Conservation (phyloP, 2,888 invertebrate species). For the Rhyacophila evoluta region DNA sequence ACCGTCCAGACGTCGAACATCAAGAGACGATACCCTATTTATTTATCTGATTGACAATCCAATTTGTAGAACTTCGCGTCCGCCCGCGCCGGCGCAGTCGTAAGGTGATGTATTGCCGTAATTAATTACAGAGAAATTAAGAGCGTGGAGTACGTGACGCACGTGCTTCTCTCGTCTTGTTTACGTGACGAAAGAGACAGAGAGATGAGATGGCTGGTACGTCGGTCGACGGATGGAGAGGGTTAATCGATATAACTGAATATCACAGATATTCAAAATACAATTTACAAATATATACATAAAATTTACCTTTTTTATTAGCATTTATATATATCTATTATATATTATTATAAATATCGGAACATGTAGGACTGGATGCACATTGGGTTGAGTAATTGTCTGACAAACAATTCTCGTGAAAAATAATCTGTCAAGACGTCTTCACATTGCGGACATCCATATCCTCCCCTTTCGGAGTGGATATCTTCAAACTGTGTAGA, state of each 20-base stretch:
- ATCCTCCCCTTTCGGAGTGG: no score
- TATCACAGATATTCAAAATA: background rate
- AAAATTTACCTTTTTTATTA: no score
- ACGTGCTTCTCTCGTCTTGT: background rate
- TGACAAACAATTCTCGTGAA: no score
- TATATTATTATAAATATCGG: no score
- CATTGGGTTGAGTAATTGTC: no score
- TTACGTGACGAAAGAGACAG: background rate
- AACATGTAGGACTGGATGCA: no score
- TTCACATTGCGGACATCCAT: no score
- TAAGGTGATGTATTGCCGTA: constrained; percentile 51
- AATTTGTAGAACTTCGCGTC: constrained; percentile 43
- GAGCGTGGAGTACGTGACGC: background rate
- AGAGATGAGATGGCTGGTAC: background rate
- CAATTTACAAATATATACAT: no score
- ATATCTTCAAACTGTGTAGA: no score
- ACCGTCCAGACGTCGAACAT: constrained; percentile 20
- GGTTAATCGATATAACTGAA: background rate
- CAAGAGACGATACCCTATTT: constrained; percentile 47
- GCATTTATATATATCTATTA: no score
- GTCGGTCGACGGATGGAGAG: background rate
- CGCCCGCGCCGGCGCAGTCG: constrained; percentile 45
- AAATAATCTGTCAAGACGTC: no score
- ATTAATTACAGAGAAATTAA: constrained; percentile 53
- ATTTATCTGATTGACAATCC: constrained; percentile 54